Evolutionary conservation across 1,140 invertebrate species (phyloP).

Genomic region (Neelides sp.): DNA sequence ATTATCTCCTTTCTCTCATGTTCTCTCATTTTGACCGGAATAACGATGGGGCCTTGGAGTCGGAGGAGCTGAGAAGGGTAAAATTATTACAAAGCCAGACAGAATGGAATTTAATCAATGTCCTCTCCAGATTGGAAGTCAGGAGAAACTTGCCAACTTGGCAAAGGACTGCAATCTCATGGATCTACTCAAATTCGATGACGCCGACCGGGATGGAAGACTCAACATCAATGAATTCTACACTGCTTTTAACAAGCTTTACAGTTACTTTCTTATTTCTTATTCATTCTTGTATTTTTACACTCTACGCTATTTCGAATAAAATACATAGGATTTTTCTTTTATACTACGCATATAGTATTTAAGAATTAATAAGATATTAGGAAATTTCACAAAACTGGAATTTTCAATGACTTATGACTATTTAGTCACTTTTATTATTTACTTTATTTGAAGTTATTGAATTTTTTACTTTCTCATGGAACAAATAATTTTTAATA

Average conservation of each 20-base stretch:
- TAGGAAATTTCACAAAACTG: no score
- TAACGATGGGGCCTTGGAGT: constrained; percentile 53
- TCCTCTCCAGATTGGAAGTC: constrained; percentile 43
- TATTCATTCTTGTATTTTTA: no score
- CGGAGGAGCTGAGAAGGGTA: constrained; percentile 52
- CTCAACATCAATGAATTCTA: constrained; percentile 62
- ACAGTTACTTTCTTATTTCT: constrained; percentile 44
- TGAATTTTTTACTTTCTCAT: no score
- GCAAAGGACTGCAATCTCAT: constrained; percentile 52
- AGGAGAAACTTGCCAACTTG: constrained; percentile 50
- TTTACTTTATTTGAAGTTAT: no score
- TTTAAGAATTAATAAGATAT: no score
- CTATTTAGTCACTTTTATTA: no score
- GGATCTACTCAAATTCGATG: constrained; percentile 58
- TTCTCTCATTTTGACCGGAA: constrained; percentile 65
- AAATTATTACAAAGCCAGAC: constrained; percentile 7
- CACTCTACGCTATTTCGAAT: no score
- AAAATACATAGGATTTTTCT: no score
- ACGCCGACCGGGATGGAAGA: constrained; percentile 50
- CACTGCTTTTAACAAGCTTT: constrained; percentile 60
- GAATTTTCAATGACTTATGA: no score
- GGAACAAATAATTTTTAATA: no score
- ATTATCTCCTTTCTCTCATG: constrained; percentile 61
- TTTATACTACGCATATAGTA: no score
- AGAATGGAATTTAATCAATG: constrained; percentile 5